A percentile compares a stretch with the other conserved stretches of the same genome.
Conservation (phyloP, 2,888 invertebrate species). For the Clistopyga incitator region DNA sequence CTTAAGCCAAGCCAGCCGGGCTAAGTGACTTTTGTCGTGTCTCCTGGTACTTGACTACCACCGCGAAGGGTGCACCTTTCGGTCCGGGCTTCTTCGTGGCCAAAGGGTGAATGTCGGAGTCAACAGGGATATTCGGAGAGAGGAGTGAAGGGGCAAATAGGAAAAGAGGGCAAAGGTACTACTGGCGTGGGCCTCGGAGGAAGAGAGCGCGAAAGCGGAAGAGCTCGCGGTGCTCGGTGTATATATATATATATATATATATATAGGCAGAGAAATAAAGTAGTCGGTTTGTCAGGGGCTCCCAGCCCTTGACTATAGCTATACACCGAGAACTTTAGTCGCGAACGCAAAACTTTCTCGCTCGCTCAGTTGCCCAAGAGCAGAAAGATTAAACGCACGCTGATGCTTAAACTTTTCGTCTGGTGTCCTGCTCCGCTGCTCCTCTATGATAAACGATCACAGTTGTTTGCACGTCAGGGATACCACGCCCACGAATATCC, state of each 20-base stretch:
- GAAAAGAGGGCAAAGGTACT: conserved; percentile 49
- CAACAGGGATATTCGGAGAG: conserved; percentile 63
- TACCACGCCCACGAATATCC: conserved; percentile 11
- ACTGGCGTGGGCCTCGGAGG: background rate
- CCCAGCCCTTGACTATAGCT: conserved; percentile 38
- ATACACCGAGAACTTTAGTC: conserved; percentile 22
- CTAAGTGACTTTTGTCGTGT: conserved; percentile 79
- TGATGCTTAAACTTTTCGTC: conserved; percentile 71
- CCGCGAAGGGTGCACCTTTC: conserved; percentile 54
- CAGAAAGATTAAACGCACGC: conserved; percentile 74
- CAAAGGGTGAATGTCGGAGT: conserved; percentile 55
- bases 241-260: background rate
- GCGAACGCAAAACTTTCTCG: conserved; percentile 61
- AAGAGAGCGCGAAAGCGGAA: conserved; percentile 47
- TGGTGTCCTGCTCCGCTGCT: conserved; percentile 30
- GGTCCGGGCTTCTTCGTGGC: conserved; percentile 47
- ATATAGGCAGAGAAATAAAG: conserved; percentile 67
- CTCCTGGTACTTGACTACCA: conserved; percentile 73
- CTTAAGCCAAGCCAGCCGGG: conserved; percentile 62
- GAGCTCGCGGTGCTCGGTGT: conserved; percentile 40
- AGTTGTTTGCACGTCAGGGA: conserved; percentile 55
- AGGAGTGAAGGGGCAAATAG: conserved; percentile 55
- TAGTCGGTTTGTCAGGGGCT: conserved; percentile 73
- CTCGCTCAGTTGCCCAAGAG: conserved; percentile 53
- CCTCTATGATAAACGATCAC: conserved; percentile 70